These are phyloP conservation scores for Lepisosteus osseus DNA, from an alignment of 2,113 vertebrate species.

Conservation along the genomic window DNA sequence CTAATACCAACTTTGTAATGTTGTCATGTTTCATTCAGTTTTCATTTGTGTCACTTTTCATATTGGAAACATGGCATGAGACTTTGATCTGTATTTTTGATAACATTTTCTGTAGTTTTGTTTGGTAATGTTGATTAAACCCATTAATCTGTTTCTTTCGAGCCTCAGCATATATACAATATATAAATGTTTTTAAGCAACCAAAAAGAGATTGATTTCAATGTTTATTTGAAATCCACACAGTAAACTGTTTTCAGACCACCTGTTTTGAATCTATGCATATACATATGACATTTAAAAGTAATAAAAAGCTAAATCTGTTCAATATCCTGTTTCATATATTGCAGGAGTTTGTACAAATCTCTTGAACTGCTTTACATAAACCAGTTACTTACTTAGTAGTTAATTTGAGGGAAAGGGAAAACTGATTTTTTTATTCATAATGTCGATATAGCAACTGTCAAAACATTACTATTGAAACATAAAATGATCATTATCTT, in stretches of 20 bases:
- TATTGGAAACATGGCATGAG: too few species aligned
- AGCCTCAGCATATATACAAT: too few species aligned
- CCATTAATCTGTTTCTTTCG: too few species aligned
- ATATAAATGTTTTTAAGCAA: too few species aligned
- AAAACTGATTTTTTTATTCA: not conserved
- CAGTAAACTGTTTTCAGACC: constrained; percentile 13
- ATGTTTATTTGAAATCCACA: not conserved
- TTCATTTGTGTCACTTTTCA: too few species aligned
- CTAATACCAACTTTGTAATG: too few species aligned
- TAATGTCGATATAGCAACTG: constrained; percentile 51
- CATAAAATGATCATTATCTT: constrained; percentile 37
- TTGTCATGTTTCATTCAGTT: too few species aligned
- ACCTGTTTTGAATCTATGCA: constrained; percentile 30
- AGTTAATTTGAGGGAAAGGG: constrained; percentile 37
- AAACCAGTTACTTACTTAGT: constrained; percentile 41
- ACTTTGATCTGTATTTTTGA: too few species aligned
- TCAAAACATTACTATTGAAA: constrained; percentile 51
- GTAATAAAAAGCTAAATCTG: constrained; percentile 30
- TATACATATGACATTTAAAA: constrained; percentile 29
- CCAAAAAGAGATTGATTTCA: not conserved
- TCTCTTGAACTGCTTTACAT: not conserved
- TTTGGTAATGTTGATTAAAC: too few species aligned
- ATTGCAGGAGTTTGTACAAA: constrained; percentile 10
- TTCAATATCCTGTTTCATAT: constrained; percentile 25
- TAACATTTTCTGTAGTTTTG: too few species aligned